phyloP scores from a whole-genome alignment of 2,113 vertebrate species.

The Macaca nemestrina region DNA sequence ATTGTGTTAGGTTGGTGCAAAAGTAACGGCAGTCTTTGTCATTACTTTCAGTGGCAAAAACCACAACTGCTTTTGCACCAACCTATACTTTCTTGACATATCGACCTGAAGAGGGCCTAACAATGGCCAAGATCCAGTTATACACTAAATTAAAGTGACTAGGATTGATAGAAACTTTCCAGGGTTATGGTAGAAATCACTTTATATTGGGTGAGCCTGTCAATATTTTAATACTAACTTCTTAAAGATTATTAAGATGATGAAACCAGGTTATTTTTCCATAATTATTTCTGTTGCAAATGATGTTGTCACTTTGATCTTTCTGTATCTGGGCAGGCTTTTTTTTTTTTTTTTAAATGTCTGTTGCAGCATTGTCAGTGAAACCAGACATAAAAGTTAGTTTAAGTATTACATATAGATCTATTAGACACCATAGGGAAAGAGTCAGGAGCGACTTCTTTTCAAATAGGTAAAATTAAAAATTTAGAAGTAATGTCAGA shows the following conservation, averaged over 20 bases:
- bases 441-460: not conserved
- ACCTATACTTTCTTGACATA: not conserved
- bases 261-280: constrained; percentile 40
- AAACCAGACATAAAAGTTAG: constrained; percentile 52
- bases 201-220: not conserved
- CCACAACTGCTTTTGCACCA: too few species aligned
- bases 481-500: not conserved
- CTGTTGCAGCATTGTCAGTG: constrained; percentile 17
- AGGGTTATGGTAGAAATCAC: not conserved
- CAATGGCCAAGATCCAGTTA: not conserved
- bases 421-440: constrained; percentile 32
- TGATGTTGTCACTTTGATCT: constrained; percentile 9
- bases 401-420: constrained; percentile 34
- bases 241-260: not conserved
- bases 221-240: not conserved
- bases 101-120: not conserved
- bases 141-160: not conserved
- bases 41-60: too few species aligned
- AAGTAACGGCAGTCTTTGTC: too few species aligned
- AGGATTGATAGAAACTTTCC: not conserved
- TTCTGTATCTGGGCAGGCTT: not conserved
- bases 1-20: not conserved
- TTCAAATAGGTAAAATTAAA: constrained; percentile 41
- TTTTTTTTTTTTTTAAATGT: not conserved
- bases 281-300: constrained; percentile 8